A percentile compares a stretch with the other conserved stretches of the same genome.
Conservation (phyloP, 2,113 vertebrate genomes). For the Pristiophorus japonicus region DNA sequence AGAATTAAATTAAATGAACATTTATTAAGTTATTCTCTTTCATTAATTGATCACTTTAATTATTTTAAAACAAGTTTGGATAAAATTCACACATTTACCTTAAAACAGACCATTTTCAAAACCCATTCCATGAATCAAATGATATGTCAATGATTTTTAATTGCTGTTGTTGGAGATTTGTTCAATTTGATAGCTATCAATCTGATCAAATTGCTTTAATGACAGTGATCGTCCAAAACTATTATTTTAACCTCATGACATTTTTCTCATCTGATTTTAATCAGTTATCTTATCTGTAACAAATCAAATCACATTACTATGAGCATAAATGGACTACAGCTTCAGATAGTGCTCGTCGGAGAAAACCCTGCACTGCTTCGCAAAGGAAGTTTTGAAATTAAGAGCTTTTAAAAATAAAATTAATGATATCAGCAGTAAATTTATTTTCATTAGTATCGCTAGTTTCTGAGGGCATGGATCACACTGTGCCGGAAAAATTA, state of each 20-base stretch:
- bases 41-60: slow-evolving; percentile 11
- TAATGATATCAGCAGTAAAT: neutral
- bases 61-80: neutral
- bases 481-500: neutral
- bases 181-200: neutral
- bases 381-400: neutral
- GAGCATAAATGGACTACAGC: neutral
- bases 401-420: neutral
- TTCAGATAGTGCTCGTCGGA: neutral
- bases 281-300: slow-evolving; percentile 8
- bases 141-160: neutral
- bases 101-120: neutral
- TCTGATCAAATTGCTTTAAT: slow-evolving; percentile 24
- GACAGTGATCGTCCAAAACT: neutral
- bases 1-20: neutral
- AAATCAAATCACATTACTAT: neutral
- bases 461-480: neutral
- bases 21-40: neutral
- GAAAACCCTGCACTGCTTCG: neutral
- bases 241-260: slow-evolving; percentile 23
- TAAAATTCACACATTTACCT: neutral
- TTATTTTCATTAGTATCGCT: neutral
- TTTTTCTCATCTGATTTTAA: neutral
- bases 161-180: neutral
- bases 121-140: neutral